Percentiles rank a stretch among this genome's conserved stretches.
These are phyloP conservation scores for Electrophaes corylata DNA, from an alignment of 2,888 invertebrate genomes.

Conservation along the genomic window DNA sequence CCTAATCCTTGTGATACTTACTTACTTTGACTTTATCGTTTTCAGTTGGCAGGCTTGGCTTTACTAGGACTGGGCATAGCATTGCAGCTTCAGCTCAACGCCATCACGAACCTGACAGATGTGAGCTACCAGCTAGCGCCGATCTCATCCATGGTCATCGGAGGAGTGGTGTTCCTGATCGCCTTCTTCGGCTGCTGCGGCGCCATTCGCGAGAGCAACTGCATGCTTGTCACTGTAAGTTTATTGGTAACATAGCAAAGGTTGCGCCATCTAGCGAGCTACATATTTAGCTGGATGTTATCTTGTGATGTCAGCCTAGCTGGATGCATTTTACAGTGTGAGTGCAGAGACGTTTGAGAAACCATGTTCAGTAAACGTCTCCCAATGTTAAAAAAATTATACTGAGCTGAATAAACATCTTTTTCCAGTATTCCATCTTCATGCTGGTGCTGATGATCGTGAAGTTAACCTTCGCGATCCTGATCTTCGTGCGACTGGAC, in stretches of 20 bases:
- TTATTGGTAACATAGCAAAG: neutral
- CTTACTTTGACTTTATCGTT: slow-evolving; percentile 13
- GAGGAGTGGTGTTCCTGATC: slow-evolving; percentile 89
- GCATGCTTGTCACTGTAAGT: slow-evolving; percentile 92
- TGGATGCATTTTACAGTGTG: too few relatives aligned
- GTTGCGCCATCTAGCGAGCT: too few relatives aligned
- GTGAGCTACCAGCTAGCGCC: slow-evolving; percentile 81
- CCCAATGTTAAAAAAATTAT: neutral
- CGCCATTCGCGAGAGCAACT: slow-evolving; percentile 93
- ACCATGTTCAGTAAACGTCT: too few relatives aligned
- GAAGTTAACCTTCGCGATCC: slow-evolving; percentile 87
- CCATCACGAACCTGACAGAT: slow-evolving; percentile 65
- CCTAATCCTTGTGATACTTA: too few relatives aligned
- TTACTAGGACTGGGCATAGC: slow-evolving; percentile 87
- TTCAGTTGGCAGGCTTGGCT: slow-evolving; percentile 89
- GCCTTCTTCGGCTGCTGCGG: slow-evolving; percentile 96
- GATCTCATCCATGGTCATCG: slow-evolving; percentile 86
- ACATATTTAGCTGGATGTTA: too few relatives aligned
- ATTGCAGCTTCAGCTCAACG: slow-evolving; percentile 81
- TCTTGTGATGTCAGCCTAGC: too few relatives aligned
- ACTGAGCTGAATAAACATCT: too few relatives aligned
- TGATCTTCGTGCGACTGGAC: slow-evolving; percentile 86
- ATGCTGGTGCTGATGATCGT: slow-evolving; percentile 87
- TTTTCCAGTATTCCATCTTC: slow-evolving; percentile 87
- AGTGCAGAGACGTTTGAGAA: too few relatives aligned